Base-by-base conservation (phyloP, 2,797 vertebrate species). In the Todus mexicanus region DNA sequence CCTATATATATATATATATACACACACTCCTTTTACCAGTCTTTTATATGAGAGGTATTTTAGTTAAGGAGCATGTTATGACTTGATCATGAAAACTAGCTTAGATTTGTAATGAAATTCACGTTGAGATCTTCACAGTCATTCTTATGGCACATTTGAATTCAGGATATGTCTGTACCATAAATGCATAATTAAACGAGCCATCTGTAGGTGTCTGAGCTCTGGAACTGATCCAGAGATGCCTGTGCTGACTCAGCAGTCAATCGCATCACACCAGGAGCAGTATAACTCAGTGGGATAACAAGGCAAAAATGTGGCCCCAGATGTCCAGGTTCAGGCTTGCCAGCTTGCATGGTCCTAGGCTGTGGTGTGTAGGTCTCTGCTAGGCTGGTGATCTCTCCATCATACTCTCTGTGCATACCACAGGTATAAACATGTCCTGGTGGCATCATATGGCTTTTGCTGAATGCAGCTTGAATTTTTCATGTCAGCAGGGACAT, bases 11-110 rank as follows among this genome's bases (percentile, higher is more conserved):
- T n/a, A n/a, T n/a, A n/a, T n/a, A n/a, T n/a, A n/a, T n/a, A n/a
- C n/a, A n/a, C n/a, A 50, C 6, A 18, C 18, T 54, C n/a, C 12
- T 72, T 73, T 69, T 31, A 27, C 9, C 3, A 1, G 5, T 22
- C 59, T 75, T 53, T 48, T n/a, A 12, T 35, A 5, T 17, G 10
- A 14, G 38, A 79, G 4, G 2, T 21, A 19, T 31, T 66, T 79
- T 27, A 18, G 15, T 27, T 48, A 47, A 15, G 29, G 42, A 59
- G 16, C 12, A 21, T 17, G 27, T 51, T 35, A 6, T 4, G n/a
- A 2, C 4, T 31, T 37, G 25, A 31, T 37, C 1, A 2, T 1
- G 7, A 51, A 68, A 33, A 5, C 12, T 4, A 59, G 4, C 15
- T 68, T 9, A n/a, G 66, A 17, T 29, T 27, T 63, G 35, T 38